phyloP scores from a whole-genome alignment of 2,888 invertebrate species.

The Drosophila mulleri region DNA sequence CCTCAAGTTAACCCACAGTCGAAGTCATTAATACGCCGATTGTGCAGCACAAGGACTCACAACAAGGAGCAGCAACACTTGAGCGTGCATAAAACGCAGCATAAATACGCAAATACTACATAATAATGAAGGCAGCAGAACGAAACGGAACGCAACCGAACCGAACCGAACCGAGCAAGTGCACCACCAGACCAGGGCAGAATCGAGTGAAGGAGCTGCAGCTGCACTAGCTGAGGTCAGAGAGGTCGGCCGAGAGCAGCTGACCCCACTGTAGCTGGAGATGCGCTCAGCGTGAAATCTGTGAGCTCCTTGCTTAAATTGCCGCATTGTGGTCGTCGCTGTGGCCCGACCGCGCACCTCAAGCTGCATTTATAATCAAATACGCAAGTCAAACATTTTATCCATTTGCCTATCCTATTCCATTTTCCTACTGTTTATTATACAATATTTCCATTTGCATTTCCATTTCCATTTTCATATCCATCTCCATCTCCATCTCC shows the following conservation, averaged over 20 bases:
- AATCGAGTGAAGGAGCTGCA: background rate
- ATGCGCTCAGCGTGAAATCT: constrained; percentile 3
- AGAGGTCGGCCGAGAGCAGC: background rate
- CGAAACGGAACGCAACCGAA: background rate
- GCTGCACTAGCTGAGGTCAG: background rate
- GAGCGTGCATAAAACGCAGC: constrained; percentile 59
- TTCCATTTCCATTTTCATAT: constrained; percentile 17
- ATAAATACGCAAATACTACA: constrained; percentile 66
- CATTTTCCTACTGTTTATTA: constrained; percentile 46
- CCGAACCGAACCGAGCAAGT: too few relatives aligned
- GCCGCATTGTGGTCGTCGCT: constrained; percentile 36
- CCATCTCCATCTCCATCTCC: constrained; percentile 8
- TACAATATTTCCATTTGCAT: constrained; percentile 34
- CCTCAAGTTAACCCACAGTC: constrained; percentile 11
- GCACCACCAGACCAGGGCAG: background rate
- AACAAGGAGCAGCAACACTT: constrained; percentile 30
- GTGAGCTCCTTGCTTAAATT: constrained; percentile 24
- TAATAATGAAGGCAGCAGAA: constrained; percentile 52
- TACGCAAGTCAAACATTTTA: constrained; percentile 61
- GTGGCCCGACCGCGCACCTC: constrained; percentile 35
- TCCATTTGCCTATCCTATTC: constrained; percentile 16
- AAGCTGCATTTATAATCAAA: constrained; percentile 63
- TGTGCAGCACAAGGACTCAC: constrained; percentile 32
- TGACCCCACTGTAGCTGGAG: background rate
- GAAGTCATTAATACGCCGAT: constrained; percentile 44